Percentiles rank a stretch among this genome's conserved stretches.
Conservation (phyloP, 2,113 vertebrate species). For the Cephalopholis sonnerati region DNA sequence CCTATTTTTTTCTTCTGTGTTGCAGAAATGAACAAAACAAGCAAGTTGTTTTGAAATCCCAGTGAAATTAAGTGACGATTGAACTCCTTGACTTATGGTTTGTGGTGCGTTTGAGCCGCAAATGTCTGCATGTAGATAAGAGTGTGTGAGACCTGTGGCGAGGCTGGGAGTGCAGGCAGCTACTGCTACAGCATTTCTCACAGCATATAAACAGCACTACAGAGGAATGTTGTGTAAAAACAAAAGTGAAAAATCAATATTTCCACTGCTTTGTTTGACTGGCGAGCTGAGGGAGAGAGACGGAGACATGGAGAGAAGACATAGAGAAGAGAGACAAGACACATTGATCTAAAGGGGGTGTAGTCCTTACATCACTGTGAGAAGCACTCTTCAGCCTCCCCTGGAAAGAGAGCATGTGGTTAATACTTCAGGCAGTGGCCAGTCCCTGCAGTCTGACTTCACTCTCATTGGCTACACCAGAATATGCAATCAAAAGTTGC, state of each 20-base stretch:
- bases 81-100: constrained; percentile 2
- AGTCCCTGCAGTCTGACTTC: constrained; percentile 62
- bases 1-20: neutral
- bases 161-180: constrained; percentile 23
- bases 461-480: constrained; percentile 29
- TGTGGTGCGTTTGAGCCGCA: constrained; percentile 1
- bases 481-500: constrained; percentile 21
- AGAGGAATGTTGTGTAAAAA: constrained; percentile 47
- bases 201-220: constrained; percentile 44
- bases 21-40: neutral
- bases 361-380: constrained; percentile 91
- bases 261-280: constrained; percentile 77
- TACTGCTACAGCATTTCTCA: constrained; percentile 25
- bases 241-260: constrained; percentile 61
- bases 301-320: constrained; percentile 70
- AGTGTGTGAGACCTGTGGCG: neutral
- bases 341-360: constrained; percentile 85
- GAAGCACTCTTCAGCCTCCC: constrained; percentile 91
- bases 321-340: constrained; percentile 82
- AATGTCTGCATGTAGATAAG: constrained; percentile 14
- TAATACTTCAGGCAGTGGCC: constrained; percentile 80
- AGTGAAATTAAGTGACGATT: constrained; percentile 15
- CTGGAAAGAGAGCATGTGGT: constrained; percentile 88
- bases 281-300: constrained; percentile 72
- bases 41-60: neutral